phyloP scores from a whole-genome alignment of 2,888 invertebrate species.

The Heliconius erato region DNA sequence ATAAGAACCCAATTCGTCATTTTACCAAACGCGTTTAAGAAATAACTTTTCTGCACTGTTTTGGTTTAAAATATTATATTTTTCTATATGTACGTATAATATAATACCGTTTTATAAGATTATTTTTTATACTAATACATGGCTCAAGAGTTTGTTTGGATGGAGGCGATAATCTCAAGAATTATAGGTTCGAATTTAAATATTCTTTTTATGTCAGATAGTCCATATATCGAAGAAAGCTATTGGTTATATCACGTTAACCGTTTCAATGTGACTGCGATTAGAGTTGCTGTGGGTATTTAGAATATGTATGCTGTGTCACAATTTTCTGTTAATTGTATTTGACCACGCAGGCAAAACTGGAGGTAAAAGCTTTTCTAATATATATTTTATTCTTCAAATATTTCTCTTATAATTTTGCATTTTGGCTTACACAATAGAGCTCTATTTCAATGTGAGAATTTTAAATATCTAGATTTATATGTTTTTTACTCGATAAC shows the following conservation, averaged over 20 bases:
- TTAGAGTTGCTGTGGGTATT: too few relatives aligned
- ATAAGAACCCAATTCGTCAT: slow-evolving; percentile 65
- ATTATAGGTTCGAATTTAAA: too few relatives aligned
- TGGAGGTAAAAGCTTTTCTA: neutral
- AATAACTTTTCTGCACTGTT: slow-evolving; percentile 4
- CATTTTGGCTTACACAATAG: neutral
- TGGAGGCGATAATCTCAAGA: too few relatives aligned
- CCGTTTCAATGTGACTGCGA: too few relatives aligned
- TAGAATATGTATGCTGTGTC: too few relatives aligned
- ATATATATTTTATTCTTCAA: neutral
- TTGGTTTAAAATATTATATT: neutral
- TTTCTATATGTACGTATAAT: neutral
- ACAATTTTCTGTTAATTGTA: too few relatives aligned
- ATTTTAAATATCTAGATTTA: neutral
- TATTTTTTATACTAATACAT: too few relatives aligned
- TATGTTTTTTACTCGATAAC: neutral
- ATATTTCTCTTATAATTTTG: neutral
- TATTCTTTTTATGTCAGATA: too few relatives aligned
- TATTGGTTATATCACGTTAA: too few relatives aligned
- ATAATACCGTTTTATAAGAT: neutral
- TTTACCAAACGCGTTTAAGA: slow-evolving; percentile 37
- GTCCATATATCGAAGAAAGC: too few relatives aligned
- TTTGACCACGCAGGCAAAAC: too few relatives aligned
- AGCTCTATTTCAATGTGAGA: neutral
- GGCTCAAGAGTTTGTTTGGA: too few relatives aligned